Conservation (phyloP, 2,797 vertebrate species). For the Scomberomorus guttatus region DNA sequence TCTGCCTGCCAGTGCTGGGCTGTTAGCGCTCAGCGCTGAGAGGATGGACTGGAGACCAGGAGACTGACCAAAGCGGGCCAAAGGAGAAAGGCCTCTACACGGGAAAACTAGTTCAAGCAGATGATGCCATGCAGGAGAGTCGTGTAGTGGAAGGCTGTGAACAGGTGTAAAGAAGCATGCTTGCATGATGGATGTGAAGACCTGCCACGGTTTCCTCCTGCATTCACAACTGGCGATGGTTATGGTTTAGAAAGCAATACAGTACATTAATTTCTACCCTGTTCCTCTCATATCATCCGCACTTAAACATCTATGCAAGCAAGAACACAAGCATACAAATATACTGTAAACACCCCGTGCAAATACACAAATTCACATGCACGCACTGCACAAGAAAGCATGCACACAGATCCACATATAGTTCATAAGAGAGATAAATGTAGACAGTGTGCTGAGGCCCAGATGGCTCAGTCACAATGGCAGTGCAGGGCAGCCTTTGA, state of each 20-base stretch:
- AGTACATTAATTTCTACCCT: conserved; percentile 17
- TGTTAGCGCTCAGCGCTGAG: conserved; percentile 59
- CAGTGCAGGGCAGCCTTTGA: conserved; percentile 87
- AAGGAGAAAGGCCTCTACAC: conserved; percentile 69
- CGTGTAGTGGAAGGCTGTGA: conserved; percentile 67
- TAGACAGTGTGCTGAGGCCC: conserved; percentile 85
- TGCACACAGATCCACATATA: conserved; percentile 63
- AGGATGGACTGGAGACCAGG: conserved; percentile 54
- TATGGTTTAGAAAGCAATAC: conserved; percentile 28
- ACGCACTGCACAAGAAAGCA: conserved; percentile 35
- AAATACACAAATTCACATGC: conserved; percentile 11
- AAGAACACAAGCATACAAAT: conserved; percentile 15
- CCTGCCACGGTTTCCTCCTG: conserved; percentile 50
- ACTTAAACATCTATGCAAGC: not conserved
- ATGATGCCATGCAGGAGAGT: conserved; percentile 70
- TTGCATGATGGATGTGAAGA: conserved; percentile 64
- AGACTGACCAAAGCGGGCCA: conserved; percentile 67
- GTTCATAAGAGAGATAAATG: conserved; percentile 80
- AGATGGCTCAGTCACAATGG: conserved; percentile 89
- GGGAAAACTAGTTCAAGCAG: conserved; percentile 69
- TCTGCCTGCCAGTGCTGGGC: conserved; percentile 58
- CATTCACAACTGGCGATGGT: conserved; percentile 36
- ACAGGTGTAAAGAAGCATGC: conserved; percentile 67
- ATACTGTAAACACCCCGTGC: conserved; percentile 12
- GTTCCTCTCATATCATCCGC: conserved; percentile 27